Evolutionary conservation across 2,797 vertebrate species (phyloP).

Genomic region (Sebastes matsubarae): DNA sequence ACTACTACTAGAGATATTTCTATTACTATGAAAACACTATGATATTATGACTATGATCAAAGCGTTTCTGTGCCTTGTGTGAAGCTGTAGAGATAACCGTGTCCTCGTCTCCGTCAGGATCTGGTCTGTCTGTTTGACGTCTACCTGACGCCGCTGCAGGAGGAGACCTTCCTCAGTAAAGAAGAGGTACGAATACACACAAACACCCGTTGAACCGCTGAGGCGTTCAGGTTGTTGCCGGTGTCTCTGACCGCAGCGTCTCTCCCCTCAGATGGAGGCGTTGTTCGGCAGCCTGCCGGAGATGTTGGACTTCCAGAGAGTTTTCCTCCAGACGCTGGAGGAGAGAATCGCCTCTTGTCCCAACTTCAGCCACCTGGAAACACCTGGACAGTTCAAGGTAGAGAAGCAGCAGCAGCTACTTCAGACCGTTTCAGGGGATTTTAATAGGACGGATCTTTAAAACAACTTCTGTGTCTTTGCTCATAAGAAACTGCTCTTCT

Average conservation of each 20-base stretch:
- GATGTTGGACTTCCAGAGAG: slow-evolving; percentile 95
- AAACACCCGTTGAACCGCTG: rapidly evolving
- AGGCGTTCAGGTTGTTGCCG: background rate
- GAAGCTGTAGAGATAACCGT: background rate
- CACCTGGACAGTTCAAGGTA: slow-evolving; percentile 91
- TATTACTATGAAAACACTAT: background rate
- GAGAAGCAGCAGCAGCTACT: background rate
- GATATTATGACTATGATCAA: background rate
- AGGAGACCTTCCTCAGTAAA: slow-evolving; percentile 91
- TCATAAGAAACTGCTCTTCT: slow-evolving; percentile 90
- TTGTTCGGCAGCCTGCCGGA: slow-evolving; percentile 93
- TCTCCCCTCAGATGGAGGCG: slow-evolving; percentile 89
- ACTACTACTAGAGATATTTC: background rate
- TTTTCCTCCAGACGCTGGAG: slow-evolving; percentile 94
- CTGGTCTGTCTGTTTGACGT: slow-evolving; percentile 90
- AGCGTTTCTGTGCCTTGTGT: background rate
- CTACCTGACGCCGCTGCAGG: slow-evolving; percentile 93
- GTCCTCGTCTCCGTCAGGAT: slow-evolving; percentile 78
- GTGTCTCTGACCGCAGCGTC: background rate
- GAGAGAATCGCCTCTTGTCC: slow-evolving; percentile 88
- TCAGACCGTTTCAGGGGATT: background rate
- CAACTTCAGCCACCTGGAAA: slow-evolving; percentile 87
- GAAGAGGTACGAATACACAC: slow-evolving; percentile 85
- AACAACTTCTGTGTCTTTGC: background rate
- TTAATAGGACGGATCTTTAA: background rate